phyloP scores from a whole-genome alignment of 1,140 invertebrate species.

The Arion vulgaris region DNA sequence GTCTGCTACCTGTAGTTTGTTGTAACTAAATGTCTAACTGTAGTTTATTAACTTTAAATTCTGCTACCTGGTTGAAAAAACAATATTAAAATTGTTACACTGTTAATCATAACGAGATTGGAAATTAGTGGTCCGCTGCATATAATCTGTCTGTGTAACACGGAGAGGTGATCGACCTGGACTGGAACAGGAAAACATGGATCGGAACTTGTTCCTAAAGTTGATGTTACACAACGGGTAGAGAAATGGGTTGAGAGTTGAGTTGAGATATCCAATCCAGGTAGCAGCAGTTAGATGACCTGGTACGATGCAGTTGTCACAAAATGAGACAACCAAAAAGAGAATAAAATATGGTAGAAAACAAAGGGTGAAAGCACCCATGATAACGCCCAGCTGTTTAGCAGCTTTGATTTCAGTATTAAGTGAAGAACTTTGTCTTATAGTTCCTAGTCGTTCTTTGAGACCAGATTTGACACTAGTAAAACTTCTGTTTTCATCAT shows the following conservation, averaged over 20 bases:
- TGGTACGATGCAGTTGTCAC: constrained; percentile 73
- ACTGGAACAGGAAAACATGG: constrained; percentile 70
- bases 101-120: not conserved
- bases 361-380: constrained; percentile 79
- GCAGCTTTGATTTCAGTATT: constrained; percentile 79
- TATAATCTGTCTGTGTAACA: not conserved
- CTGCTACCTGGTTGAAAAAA: no score
- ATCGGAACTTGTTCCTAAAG: constrained; percentile 75
- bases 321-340: constrained; percentile 79
- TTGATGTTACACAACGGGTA: constrained; percentile 78
- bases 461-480: constrained; percentile 44
- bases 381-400: constrained; percentile 79
- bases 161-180: not conserved
- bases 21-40: no score
- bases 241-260: constrained; percentile 76
- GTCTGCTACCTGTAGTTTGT: no score
- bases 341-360: constrained; percentile 80
- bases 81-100: no score
- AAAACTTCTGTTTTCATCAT: constrained; percentile 25
- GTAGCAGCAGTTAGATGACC: constrained; percentile 73
- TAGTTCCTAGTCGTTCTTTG: constrained; percentile 31
- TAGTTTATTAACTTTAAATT: no score
- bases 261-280: constrained; percentile 78
- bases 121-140: not conserved
- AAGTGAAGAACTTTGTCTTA: constrained; percentile 66